Conservation (phyloP, 2,113 vertebrate species). For the Nothobranchius kuhntae region DNA sequence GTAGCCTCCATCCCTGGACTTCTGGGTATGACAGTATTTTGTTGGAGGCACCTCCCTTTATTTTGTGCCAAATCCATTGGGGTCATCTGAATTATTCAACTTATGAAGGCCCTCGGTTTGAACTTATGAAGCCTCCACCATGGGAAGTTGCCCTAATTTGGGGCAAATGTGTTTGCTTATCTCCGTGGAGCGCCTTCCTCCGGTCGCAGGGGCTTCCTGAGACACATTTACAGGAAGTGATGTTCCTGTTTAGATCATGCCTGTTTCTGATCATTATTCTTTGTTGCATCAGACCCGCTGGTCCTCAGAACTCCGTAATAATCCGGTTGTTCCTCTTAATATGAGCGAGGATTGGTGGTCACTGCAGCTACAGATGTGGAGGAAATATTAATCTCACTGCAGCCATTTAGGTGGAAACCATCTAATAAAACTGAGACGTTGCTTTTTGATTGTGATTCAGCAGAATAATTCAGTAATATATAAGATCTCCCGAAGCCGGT, state of each 20-base stretch:
- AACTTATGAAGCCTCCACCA: conserved; percentile 26
- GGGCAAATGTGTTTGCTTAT: conserved; percentile 5
- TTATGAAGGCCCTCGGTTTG: conserved; percentile 27
- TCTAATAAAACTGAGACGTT: too few relatives aligned
- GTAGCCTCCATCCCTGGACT: conserved; percentile 33
- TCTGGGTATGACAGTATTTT: conserved; percentile 21
- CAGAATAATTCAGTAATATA: too few relatives aligned
- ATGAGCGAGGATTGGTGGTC: not conserved
- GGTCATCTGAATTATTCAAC: conserved; percentile 65
- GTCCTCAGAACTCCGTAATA: conserved; percentile 32
- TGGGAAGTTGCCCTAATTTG: conserved; percentile 34
- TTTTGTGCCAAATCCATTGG: conserved; percentile 42
- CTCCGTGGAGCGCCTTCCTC: conserved; percentile 32
- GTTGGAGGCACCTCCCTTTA: conserved; percentile 42
- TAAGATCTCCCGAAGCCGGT: too few relatives aligned
- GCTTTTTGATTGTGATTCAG: too few relatives aligned
- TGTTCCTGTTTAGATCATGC: conserved; percentile 47
- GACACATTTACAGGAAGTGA: conserved; percentile 16
- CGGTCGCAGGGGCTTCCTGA: conserved; percentile 20
- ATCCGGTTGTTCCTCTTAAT: conserved; percentile 24
- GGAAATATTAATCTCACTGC: too few relatives aligned
- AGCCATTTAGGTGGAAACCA: too few relatives aligned
- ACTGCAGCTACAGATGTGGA: too few relatives aligned
- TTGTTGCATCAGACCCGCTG: not conserved
- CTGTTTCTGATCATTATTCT: conserved; percentile 49